A percentile compares a stretch with the other conserved stretches of the same genome.
These are phyloP conservation scores for Danio tinwini DNA, from an alignment of 2,797 vertebrate genomes.

Conservation along the genomic window DNA sequence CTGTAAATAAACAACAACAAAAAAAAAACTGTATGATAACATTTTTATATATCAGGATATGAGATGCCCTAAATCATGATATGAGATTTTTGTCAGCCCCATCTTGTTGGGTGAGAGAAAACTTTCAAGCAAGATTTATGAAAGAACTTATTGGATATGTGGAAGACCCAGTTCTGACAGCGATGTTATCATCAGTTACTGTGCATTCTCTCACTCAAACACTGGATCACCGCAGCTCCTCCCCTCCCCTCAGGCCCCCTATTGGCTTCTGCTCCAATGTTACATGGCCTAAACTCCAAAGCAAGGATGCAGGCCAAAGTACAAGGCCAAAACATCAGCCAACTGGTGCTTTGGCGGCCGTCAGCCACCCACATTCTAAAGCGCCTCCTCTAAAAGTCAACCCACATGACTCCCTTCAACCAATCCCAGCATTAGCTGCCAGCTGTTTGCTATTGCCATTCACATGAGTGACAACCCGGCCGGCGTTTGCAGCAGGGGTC, in stretches of 20 bases:
- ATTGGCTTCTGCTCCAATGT: constrained; percentile 52
- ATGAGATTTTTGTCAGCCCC: background rate
- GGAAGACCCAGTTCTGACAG: constrained; percentile 42
- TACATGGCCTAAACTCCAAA: constrained; percentile 58
- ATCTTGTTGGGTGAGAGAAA: constrained; percentile 11
- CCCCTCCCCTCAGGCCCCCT: constrained; percentile 5
- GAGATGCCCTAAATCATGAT: too few species aligned
- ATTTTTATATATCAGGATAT: too few species aligned
- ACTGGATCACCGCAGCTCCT: constrained; percentile 13
- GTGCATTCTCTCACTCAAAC: constrained; percentile 20
- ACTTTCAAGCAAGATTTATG: background rate
- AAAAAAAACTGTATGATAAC: too few species aligned
- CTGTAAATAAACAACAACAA: too few species aligned
- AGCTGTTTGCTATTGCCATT: constrained; percentile 54
- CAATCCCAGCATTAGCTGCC: constrained; percentile 57
- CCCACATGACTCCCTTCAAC: constrained; percentile 54
- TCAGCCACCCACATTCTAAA: constrained; percentile 53
- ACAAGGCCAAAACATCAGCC: constrained; percentile 68
- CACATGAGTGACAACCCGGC: constrained; percentile 69
- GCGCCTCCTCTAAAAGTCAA: constrained; percentile 33
- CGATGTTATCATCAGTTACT: constrained; percentile 50
- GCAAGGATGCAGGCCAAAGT: constrained; percentile 71
- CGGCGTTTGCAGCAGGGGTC: constrained; percentile 66
- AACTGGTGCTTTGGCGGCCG: constrained; percentile 64
- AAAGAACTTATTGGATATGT: constrained; percentile 41